These are phyloP conservation scores for Pseudomugil gertrudae DNA, from an alignment of 2,797 vertebrate genomes.

Conservation along the genomic window DNA sequence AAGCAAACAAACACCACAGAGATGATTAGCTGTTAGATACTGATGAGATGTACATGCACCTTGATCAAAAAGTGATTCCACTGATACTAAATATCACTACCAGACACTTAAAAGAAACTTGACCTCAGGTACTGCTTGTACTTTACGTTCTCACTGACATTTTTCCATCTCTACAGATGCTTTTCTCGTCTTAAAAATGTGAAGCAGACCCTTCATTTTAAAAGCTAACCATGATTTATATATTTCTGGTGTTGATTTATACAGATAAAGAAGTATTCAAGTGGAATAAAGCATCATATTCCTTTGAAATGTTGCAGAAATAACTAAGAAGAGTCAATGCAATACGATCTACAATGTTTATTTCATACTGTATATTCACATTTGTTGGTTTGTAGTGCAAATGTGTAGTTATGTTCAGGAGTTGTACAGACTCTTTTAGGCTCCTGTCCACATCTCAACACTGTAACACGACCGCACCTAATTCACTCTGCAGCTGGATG, in stretches of 20 bases:
- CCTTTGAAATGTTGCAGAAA: slow-evolving; percentile 27
- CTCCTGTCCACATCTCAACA: not conserved
- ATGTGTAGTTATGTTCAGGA: slow-evolving; percentile 23
- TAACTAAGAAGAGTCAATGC: slow-evolving; percentile 42
- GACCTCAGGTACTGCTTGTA: slow-evolving; percentile 79
- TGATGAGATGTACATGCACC: slow-evolving; percentile 71
- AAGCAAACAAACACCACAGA: slow-evolving; percentile 51
- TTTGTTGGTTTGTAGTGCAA: slow-evolving; percentile 50
- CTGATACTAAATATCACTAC: slow-evolving; percentile 58
- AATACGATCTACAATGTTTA: slow-evolving; percentile 51
- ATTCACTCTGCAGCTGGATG: not conserved
- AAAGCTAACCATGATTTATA: slow-evolving; percentile 31
- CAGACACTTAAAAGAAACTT: slow-evolving; percentile 64
- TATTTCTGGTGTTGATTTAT: slow-evolving; percentile 30
- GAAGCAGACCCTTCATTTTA: slow-evolving; percentile 38
- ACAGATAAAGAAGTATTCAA: slow-evolving; percentile 41
- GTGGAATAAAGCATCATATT: slow-evolving; percentile 36
- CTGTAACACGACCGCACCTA: not conserved
- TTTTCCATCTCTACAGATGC: slow-evolving; percentile 38
- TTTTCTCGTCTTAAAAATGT: slow-evolving; percentile 43
- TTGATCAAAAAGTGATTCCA: slow-evolving; percentile 53
- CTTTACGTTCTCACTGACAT: slow-evolving; percentile 64
- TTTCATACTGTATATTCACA: slow-evolving; percentile 52
- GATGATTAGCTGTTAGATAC: slow-evolving; percentile 58
- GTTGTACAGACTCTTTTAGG: slow-evolving; percentile 3